Conservation (phyloP, 2,888 invertebrate genomes). For the Tachina lurida region DNA sequence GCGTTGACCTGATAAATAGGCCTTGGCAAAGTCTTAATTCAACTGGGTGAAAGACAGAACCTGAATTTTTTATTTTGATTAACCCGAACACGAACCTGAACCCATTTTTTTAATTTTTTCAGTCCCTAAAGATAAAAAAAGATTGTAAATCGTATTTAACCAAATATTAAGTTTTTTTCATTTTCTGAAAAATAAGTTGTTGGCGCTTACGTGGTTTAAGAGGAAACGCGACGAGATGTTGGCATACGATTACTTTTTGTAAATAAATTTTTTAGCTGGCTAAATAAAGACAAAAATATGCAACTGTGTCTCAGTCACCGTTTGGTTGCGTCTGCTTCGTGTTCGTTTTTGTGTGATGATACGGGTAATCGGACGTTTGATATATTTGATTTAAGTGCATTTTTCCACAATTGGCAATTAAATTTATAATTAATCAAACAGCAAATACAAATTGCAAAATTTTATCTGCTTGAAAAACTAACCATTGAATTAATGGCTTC, state of each 20-base stretch:
- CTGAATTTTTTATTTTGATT: no score
- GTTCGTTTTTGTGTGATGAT: slow-evolving; percentile 41
- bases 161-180: no score
- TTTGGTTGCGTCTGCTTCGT: slow-evolving; percentile 56
- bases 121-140: no score
- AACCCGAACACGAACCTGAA: no score
- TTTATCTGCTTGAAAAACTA: not conserved
- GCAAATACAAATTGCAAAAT: slow-evolving; percentile 28
- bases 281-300: not conserved
- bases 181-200: no score
- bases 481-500: slow-evolving; percentile 34
- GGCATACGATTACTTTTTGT: not conserved
- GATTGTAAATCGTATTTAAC: no score
- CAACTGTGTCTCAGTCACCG: slow-evolving; percentile 54
- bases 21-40: no score
- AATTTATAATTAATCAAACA: slow-evolving; percentile 32
- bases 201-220: no score
- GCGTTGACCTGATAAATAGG: no score
- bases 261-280: not conserved
- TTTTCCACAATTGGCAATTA: slow-evolving; percentile 49
- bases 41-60: no score
- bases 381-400: slow-evolving; percentile 49
- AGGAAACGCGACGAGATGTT: no score
- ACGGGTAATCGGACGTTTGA: slow-evolving; percentile 14
- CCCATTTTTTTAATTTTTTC: no score